These are phyloP conservation scores for Syngnathus floridae DNA, from an alignment of 2,113 vertebrate species.

Conservation along the genomic window DNA sequence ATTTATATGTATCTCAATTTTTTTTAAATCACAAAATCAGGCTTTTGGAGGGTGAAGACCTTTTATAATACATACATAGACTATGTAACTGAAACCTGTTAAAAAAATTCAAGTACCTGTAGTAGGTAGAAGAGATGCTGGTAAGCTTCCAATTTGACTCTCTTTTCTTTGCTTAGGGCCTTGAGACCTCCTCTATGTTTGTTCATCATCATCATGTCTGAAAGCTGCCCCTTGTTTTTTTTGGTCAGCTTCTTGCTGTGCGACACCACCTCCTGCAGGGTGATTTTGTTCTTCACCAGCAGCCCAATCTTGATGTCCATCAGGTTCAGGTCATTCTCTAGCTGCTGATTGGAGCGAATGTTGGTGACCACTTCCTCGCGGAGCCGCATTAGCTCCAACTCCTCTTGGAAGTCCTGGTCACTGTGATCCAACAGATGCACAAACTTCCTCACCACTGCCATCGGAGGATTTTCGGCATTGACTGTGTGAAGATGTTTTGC, in stretches of 20 bases:
- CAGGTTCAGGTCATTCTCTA: constrained; percentile 96
- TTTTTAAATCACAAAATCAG: no score
- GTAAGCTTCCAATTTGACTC: constrained; percentile 91
- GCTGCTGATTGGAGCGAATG: constrained; percentile 93
- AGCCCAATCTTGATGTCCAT: constrained; percentile 99
- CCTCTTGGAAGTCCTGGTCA: constrained; percentile 98
- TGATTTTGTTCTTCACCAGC: constrained; percentile 97
- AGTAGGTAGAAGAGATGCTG: constrained; percentile 92
- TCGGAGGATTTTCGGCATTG: constrained; percentile 86
- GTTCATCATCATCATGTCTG: constrained; percentile 97
- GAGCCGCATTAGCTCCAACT: constrained; percentile 90
- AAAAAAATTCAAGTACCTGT: constrained; percentile 69
- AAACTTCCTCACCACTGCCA: constrained; percentile 94
- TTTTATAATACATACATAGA: background rate
- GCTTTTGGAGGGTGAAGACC: background rate
- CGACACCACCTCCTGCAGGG: constrained; percentile 95
- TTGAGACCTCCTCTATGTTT: constrained; percentile 93
- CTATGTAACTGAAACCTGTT: background rate
- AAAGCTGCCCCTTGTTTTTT: constrained; percentile 93
- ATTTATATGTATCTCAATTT: background rate
- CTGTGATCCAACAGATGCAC: constrained; percentile 96
- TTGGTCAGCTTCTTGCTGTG: constrained; percentile 98
- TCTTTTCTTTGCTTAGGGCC: constrained; percentile 95
- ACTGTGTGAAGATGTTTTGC: constrained; percentile 31
- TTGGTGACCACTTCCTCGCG: constrained; percentile 94